Percentiles rank a stretch among this genome's conserved stretches.
phyloP scores from a whole-genome alignment of 2,797 vertebrate genomes.

The Hipposideros larvatus region DNA sequence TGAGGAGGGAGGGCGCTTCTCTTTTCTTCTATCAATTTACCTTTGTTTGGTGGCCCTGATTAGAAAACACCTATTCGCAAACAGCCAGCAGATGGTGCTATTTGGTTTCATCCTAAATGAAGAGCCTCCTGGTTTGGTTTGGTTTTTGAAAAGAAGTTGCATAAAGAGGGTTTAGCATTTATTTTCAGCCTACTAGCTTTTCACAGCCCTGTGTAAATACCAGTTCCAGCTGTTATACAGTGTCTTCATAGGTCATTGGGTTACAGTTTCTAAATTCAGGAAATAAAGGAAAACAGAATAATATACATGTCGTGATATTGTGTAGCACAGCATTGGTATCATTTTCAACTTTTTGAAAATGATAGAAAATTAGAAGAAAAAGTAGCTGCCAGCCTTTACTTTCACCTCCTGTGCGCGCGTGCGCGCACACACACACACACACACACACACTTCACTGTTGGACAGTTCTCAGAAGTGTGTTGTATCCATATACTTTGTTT shows the following conservation, averaged over 20 bases:
- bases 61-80: not conserved
- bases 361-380: not conserved
- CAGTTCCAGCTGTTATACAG: not conserved
- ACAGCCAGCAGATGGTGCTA: conserved; percentile 70
- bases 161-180: conserved; percentile 9
- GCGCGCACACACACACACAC: fast-evolving
- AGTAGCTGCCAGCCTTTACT: not conserved
- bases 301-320: not conserved
- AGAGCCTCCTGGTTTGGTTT: not conserved
- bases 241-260: not conserved
- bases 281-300: conserved; percentile 61
- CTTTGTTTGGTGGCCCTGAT: conserved; percentile 53
- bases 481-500: not conserved
- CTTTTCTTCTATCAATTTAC: not conserved
- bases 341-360: conserved; percentile 48
- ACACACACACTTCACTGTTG: not conserved
- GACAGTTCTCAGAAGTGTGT: not conserved
- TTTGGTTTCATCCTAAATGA: conserved; percentile 58
- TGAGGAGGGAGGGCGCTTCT: not conserved
- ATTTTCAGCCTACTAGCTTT: conserved; percentile 23
- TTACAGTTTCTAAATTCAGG: conserved; percentile 34
- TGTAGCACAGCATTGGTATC: not conserved
- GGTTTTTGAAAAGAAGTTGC: not conserved
- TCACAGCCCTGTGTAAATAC: conserved; percentile 18
- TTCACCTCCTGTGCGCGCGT: not conserved